Conservation (phyloP, 1,140 invertebrate genomes). For the Sinonovacula constricta region DNA sequence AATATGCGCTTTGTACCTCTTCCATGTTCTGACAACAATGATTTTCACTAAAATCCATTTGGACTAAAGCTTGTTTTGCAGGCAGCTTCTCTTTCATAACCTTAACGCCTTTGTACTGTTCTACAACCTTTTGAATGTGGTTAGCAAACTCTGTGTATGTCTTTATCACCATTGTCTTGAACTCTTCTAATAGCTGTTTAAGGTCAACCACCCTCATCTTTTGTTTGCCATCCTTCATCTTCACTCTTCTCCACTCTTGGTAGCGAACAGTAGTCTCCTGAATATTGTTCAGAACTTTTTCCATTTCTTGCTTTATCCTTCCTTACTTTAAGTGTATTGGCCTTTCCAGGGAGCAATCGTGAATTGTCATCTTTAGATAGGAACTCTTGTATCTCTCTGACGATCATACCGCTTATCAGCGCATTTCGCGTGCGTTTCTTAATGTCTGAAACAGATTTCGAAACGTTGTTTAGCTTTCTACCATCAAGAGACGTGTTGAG, state of each 20-base stretch:
- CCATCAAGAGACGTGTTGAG: neutral
- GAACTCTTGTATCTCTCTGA: slow-evolving; percentile 7
- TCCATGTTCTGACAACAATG: slow-evolving; percentile 41
- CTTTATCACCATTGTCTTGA: slow-evolving; percentile 13
- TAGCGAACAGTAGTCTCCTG: neutral
- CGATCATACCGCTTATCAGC: neutral
- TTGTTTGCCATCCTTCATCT: slow-evolving; percentile 27
- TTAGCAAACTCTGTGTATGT: slow-evolving; percentile 21
- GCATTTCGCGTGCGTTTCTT: neutral
- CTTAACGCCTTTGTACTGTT: slow-evolving; percentile 24
- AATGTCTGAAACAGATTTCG: slow-evolving; percentile 9
- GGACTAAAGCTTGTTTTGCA: slow-evolving; percentile 12
- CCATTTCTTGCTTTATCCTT: neutral
- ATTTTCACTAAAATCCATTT: slow-evolving; percentile 59
- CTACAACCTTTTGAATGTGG: slow-evolving; percentile 18
- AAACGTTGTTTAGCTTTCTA: neutral
- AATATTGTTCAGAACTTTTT: neutral
- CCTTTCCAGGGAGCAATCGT: slow-evolving; percentile 13
- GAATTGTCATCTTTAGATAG: slow-evolving; percentile 23
- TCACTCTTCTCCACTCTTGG: slow-evolving; percentile 39
- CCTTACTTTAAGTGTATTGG: slow-evolving; percentile 8
- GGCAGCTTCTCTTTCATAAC: slow-evolving; percentile 46
- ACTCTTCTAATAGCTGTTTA: slow-evolving; percentile 23
- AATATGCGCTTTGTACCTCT: slow-evolving; percentile 54
- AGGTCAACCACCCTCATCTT: slow-evolving; percentile 27